Evolutionary conservation across 2,113 vertebrate genomes (phyloP).

Genomic region (Lanius collurio): DNA sequence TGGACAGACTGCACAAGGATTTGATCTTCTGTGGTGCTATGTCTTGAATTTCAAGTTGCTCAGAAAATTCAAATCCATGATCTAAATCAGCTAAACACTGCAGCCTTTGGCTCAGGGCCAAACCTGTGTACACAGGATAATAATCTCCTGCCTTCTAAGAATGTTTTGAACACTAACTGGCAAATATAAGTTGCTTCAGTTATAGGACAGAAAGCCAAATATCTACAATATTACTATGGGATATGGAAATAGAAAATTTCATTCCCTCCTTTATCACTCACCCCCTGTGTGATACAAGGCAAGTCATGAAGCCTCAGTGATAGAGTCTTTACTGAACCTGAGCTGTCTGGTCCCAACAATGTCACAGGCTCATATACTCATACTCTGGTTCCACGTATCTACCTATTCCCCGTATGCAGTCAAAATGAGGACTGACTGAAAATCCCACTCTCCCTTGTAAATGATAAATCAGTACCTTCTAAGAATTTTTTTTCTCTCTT

Average conservation of each 20-base stretch:
- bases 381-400: background rate
- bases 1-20: background rate
- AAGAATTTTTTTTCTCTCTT: background rate
- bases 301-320: background rate
- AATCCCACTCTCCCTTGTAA: background rate
- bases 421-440: background rate
- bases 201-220: background rate
- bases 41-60: slow-evolving; percentile 17
- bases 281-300: background rate
- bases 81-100: background rate
- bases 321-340: background rate
- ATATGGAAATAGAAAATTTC: background rate
- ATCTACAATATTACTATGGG: background rate
- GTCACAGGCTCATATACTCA: background rate
- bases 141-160: background rate
- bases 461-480: background rate
- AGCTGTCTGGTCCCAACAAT: background rate
- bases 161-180: background rate
- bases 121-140: background rate
- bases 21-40: background rate
- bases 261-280: background rate
- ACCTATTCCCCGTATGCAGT: background rate
- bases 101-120: background rate
- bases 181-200: background rate
- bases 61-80: background rate